phyloP scores from a whole-genome alignment of 2,888 invertebrate genomes.

The Xylocampa areola region DNA sequence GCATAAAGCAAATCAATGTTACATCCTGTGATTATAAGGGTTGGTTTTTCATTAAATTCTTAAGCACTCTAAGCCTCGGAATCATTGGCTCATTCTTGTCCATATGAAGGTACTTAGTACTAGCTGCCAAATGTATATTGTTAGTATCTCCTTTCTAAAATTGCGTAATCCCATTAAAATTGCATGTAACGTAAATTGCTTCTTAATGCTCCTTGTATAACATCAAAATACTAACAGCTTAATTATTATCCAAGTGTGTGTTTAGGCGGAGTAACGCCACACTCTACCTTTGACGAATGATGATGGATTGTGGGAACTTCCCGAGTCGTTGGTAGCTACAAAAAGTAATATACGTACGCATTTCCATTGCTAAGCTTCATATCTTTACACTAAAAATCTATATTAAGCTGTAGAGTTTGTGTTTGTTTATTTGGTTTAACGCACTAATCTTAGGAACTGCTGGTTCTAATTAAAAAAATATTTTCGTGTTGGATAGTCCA shows the following conservation, averaged over 20 bases:
- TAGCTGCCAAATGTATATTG: conserved; percentile 27
- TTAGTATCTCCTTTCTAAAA: conserved; percentile 26
- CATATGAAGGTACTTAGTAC: conserved; percentile 20
- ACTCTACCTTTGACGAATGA: conserved; percentile 68
- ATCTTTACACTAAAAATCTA: conserved; percentile 12
- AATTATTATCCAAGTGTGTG: conserved; percentile 62
- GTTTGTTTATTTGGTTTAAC: too few species aligned
- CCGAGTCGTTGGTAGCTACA: conserved; percentile 43
- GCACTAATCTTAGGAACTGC: too few species aligned
- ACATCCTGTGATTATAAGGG: too few species aligned
- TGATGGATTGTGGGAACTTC: conserved; percentile 68
- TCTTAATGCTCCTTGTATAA: conserved; percentile 35
- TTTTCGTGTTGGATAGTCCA: too few species aligned
- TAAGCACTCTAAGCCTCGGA: too few species aligned
- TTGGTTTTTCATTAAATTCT: too few species aligned
- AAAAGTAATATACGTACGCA: conserved; percentile 49
- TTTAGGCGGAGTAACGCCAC: conserved; percentile 58
- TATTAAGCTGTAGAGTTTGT: too few species aligned
- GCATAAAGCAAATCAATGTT: too few species aligned
- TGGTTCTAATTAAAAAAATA: too few species aligned
- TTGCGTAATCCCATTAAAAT: conserved; percentile 45
- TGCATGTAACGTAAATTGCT: conserved; percentile 35
- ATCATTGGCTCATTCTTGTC: conserved; percentile 9
- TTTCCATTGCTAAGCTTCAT: conserved; percentile 38
- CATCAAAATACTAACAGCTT: conserved; percentile 50